These are phyloP conservation scores for Microcebus lehilahytsara DNA, from an alignment of 2,113 vertebrate species.

Conservation along the genomic window DNA sequence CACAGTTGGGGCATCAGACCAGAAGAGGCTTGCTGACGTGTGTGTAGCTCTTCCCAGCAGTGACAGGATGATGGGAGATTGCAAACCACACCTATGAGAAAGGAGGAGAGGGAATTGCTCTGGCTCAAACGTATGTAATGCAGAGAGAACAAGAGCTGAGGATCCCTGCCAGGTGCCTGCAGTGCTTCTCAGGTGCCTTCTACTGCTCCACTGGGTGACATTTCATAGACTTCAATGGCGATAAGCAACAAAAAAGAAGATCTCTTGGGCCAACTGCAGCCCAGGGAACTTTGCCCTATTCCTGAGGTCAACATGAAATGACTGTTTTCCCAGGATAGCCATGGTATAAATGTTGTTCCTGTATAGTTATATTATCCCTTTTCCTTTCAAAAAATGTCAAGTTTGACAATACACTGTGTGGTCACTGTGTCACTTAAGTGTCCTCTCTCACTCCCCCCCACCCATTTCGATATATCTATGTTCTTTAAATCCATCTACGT, in stretches of 20 bases:
- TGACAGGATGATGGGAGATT: not conserved
- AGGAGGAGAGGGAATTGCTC: not conserved
- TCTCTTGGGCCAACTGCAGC: not conserved
- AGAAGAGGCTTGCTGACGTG: not conserved
- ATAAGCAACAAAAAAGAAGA: not conserved
- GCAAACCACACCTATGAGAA: not conserved
- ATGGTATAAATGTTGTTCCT: not conserved
- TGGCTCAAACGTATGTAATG: rapidly evolving
- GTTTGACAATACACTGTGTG: not conserved
- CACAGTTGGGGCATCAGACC: not conserved
- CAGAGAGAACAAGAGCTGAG: no score
- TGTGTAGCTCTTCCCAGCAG: not conserved
- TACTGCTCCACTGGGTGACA: not conserved
- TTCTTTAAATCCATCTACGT: not conserved
- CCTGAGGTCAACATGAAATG: not conserved
- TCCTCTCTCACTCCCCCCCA: not conserved
- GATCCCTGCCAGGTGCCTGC: no score
- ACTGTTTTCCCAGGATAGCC: not conserved
- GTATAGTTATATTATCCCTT: not conserved
- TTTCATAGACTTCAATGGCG: not conserved
- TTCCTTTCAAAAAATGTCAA: not conserved
- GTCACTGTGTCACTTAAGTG: not conserved
- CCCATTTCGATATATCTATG: not conserved
- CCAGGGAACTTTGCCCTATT: not conserved
- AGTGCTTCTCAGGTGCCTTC: not conserved